Conservation (phyloP, 30 jellyfish, hydroid and myxozoan genomes). For the Mastigias papua region DNA sequence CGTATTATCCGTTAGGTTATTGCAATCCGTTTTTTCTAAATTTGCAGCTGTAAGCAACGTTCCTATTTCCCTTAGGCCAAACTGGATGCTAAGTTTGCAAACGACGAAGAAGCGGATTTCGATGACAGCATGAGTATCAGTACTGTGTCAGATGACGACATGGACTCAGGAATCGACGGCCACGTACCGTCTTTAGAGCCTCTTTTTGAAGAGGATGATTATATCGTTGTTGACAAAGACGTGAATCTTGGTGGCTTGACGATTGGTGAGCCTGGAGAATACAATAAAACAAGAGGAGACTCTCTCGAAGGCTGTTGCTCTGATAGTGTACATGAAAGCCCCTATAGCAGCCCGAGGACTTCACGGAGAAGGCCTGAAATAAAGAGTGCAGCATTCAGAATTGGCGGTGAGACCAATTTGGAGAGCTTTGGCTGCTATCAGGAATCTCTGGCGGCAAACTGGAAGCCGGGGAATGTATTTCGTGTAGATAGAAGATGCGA, state of each 20-base stretch:
- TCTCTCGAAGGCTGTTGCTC: conserved; percentile 16
- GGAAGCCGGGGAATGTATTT: conserved; percentile 62
- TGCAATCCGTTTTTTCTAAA: no score
- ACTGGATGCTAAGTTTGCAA: conserved; percentile 80
- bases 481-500: conserved; percentile 18
- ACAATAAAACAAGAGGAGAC: background rate
- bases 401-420: conserved; percentile 7
- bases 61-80: conserved; percentile 79
- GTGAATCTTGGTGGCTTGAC: conserved; percentile 47
- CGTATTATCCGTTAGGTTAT: no score
- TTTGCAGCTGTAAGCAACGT: no score
- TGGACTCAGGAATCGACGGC: conserved; percentile 95
- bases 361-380: conserved; percentile 10
- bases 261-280: conserved; percentile 26
- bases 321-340: conserved; percentile 13
- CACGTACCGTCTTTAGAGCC: conserved; percentile 80
- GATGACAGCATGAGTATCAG: conserved; percentile 94
- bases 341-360: conserved; percentile 30
- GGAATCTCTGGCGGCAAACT: conserved; percentile 70
- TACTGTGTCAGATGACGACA: conserved; percentile 92
- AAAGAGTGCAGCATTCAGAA: background rate
- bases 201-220: conserved; percentile 89
- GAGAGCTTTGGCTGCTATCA: conserved; percentile 61
- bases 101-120: conserved; percentile 77
- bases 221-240: conserved; percentile 70